Evolutionary conservation across 2,888 invertebrate genomes (phyloP).

Genomic region (Cantharis nigra): DNA sequence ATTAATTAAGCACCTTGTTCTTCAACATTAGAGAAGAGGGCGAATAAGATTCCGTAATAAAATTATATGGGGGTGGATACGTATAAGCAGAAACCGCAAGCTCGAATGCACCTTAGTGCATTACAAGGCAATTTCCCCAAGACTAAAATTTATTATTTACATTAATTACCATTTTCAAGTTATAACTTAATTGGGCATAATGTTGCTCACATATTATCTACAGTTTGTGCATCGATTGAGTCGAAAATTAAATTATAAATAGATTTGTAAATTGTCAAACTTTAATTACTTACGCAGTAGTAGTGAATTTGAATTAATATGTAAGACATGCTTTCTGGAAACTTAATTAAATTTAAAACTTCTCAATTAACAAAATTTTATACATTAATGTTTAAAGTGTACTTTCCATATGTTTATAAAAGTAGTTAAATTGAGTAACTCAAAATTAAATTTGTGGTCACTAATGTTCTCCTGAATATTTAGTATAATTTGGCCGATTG

Average conservation of each 20-base stretch:
- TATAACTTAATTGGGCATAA: not conserved
- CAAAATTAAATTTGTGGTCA: not conserved
- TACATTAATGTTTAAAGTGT: not conserved
- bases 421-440: not conserved
- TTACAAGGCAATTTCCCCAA: not conserved
- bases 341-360: slow-evolving; percentile 4
- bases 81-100: not conserved
- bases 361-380: not conserved
- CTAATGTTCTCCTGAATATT: not conserved
- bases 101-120: not conserved
- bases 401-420: not conserved
- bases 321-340: not conserved
- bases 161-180: not conserved
- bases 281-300: not conserved
- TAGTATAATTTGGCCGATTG: not conserved
- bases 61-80: not conserved
- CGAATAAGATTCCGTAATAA: not conserved
- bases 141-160: not conserved
- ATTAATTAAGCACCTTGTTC: not conserved
- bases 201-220: not conserved
- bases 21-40: not conserved
- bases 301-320: not conserved
- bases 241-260: not conserved
- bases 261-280: not conserved
- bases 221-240: not conserved